Conservation (phyloP, 2,888 invertebrate species). For the Coelogynopora nodosa region DNA sequence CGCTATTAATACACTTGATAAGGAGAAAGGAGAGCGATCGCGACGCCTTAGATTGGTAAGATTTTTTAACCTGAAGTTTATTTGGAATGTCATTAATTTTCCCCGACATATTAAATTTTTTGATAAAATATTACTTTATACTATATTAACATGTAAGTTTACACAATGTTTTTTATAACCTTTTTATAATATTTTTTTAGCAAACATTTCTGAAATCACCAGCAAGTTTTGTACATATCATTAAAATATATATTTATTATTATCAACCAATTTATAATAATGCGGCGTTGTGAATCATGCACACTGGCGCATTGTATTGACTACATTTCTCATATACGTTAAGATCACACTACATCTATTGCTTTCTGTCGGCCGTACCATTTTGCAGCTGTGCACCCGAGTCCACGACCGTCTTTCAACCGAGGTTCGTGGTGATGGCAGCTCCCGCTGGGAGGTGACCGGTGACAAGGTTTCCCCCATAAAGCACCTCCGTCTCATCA, state of each 20-base stretch:
- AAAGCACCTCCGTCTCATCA: constrained; percentile 66
- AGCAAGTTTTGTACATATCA: too few relatives aligned
- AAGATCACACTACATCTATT: neutral
- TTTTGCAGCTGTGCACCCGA: neutral
- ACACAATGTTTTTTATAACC: too few relatives aligned
- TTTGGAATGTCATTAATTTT: neutral
- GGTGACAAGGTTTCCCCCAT: constrained; percentile 70
- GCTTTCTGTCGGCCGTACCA: neutral
- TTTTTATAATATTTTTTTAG: too few relatives aligned
- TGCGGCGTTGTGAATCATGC: too few relatives aligned
- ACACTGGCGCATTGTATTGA: too few relatives aligned
- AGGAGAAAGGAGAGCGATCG: constrained; percentile 51
- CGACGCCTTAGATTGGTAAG: constrained; percentile 24
- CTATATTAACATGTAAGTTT: too few relatives aligned
- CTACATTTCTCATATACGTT: neutral
- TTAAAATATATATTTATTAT: neutral
- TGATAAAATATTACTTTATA: too few relatives aligned
- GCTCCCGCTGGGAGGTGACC: constrained; percentile 55
- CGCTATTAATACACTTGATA: constrained; percentile 73
- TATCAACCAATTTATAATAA: too few relatives aligned
- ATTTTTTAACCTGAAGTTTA: too few relatives aligned
- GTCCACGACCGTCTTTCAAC: neutral
- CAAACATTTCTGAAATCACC: too few relatives aligned
- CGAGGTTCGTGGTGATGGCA: neutral
- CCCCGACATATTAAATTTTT: too few relatives aligned